phyloP scores from a whole-genome alignment of 2,888 invertebrate species.

The Aphrophora alni region DNA sequence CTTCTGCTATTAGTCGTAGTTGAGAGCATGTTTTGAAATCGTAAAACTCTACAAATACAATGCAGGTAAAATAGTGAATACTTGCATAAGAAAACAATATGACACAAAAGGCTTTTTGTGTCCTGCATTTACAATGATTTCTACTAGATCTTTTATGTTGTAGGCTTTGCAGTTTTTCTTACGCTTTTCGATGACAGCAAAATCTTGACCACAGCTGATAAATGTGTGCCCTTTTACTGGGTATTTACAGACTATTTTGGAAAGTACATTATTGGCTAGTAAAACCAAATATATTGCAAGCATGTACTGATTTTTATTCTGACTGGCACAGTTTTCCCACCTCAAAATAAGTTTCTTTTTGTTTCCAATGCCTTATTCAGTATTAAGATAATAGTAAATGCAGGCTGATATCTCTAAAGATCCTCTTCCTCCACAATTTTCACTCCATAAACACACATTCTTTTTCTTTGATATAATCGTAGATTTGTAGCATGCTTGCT shows the following conservation, averaged over 20 bases:
- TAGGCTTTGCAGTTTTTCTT: background rate
- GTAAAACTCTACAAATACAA: background rate
- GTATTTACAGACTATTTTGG: background rate
- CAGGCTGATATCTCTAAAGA: conserved; percentile 1
- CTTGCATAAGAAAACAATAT: too few relatives aligned
- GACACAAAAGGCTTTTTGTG: background rate
- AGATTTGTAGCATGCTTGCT: conserved; percentile 49
- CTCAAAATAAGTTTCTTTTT: background rate
- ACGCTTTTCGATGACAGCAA: background rate
- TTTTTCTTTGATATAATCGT: conserved; percentile 25
- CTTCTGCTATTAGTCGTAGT: conserved; percentile 9
- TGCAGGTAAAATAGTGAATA: too few relatives aligned
- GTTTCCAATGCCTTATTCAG: background rate
- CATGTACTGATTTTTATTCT: conserved; percentile 10
- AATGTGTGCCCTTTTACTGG: background rate
- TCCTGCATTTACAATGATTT: background rate
- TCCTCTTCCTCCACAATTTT: conserved; percentile 7
- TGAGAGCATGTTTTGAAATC: conserved; percentile 10
- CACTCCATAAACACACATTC: background rate
- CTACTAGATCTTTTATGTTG: background rate
- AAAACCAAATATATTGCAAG: conserved; percentile 4
- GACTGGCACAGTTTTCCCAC: background rate
- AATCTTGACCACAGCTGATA: background rate
- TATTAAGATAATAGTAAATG: background rate
- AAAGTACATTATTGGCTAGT: background rate